Evolutionary conservation across 1,140 invertebrate genomes (phyloP), one percentile per base, ranked within the genome.

Genomic region (Leptoteleia sp.): DNA sequence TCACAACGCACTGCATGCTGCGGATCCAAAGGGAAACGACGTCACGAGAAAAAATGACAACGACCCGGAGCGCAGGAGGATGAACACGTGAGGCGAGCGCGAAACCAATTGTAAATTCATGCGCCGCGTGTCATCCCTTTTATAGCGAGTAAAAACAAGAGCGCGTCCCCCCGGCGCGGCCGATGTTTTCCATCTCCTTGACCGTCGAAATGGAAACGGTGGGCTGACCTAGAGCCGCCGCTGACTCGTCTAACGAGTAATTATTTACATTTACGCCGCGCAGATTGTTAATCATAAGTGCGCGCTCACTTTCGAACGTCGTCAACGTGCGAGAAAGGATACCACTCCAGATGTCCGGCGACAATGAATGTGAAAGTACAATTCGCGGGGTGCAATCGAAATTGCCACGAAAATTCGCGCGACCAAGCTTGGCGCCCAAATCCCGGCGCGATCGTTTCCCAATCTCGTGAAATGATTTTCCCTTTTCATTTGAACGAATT

Each of bases 61-160:
- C 33, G 48, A 19, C 11, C 22, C 29, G 12, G 33, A 29, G 11
- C n/a, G 7, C 8, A 9, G n/a, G 3, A 40, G 29, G 42, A 13
- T 37, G 50, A 72, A 68, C 15, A 33, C 38, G 43, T 45, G 38
- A 73, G 61, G n/a, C 37, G 42, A 77, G 55, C 82, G 37, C 80
- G 65, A 45, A 72, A 80, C 80, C 72, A 81, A 85, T 86, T 85
- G 84, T 81, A 80, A 72, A 68, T 78, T 78, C 54, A 43, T 65
- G 27, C 67, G 7, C 50, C 16, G 22, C 35, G 37, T 12, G 59
- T 83, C 78, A 84, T 81, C 82, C 72, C 83, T 85, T 85, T 83
- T 85, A 85, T 85, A 85, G 37, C 75, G 67, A 68, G 83, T 27
- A 82, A 85, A 84, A 85, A 85, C 80, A 82, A 54, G 57, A 73